Base-by-base conservation (phyloP, 2,888 invertebrate genomes). In the Agonopterix subpropinquella region DNA sequence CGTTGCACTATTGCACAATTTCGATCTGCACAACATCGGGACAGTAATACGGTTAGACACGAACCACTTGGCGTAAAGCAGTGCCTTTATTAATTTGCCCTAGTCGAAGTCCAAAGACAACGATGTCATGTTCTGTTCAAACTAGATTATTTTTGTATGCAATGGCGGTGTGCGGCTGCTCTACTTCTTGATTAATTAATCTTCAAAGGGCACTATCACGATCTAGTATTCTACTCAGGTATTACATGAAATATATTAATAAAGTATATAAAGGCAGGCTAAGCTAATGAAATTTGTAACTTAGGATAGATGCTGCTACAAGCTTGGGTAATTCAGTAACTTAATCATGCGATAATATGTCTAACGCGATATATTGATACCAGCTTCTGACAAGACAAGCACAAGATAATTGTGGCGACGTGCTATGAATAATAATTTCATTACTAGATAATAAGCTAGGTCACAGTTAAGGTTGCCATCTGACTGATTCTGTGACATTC, bases 341-440 rank as follows among this genome's bases (percentile, higher is more conserved):
- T 15, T 13, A 28, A 42, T 49, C 37, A 43, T 8, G 4, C n/a
- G 28, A 36, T 44, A 52, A 48, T 49, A 13, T 36, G 47, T 49
- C 49, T 47, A 45, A 59, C 57, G 56, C 64, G 58, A 65, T 66
- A 69, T 67, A 70, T 68, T 73, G 67, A 68, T 67, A 67, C 53
- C 54, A 51, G 52, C 15, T 28, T 49, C 59, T 63, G 63, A 53
- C 54, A 61, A 54, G 61, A 64, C 63, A 63, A 65, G 59, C 63
- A 64, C 60, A 55, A 68, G 70, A 73, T 78, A 71, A 76, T 74
- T 70, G 64, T 65, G 54, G 61, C 55, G 62, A 73, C 73, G 71
- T 73, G 73, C 65, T 65, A 67, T 77, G 74, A 77, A 77, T 81
- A 79, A 69, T 75, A 77, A 77, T 74, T 71, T 65, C 57, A 70